Evolutionary conservation across 2,888 invertebrate species (phyloP).

Genomic region (Rosalia funebris): DNA sequence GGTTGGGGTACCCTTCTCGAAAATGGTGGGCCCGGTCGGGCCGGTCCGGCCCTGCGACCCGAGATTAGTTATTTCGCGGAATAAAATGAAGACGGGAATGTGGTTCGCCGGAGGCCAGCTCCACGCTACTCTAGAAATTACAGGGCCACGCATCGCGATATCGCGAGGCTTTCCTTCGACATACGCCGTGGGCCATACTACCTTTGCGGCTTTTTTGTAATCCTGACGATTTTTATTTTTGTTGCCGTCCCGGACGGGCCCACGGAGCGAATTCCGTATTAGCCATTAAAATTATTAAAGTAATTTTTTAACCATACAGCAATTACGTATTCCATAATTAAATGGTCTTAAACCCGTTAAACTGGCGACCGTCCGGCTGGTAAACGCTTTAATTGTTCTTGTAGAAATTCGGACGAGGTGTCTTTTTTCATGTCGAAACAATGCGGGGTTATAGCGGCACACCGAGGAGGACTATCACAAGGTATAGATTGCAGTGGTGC

Average conservation of each 20-base stretch:
- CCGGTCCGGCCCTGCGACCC: constrained; percentile 4
- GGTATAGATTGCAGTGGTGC: too few species aligned
- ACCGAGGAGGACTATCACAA: too few species aligned
- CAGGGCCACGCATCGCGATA: constrained; percentile 49
- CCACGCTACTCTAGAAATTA: constrained; percentile 50
- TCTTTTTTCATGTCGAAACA: too few species aligned
- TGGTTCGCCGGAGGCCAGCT: constrained; percentile 42
- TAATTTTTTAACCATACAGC: constrained; percentile 1
- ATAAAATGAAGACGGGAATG: constrained; percentile 44
- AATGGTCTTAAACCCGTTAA: background rate
- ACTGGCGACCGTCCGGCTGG: background rate
- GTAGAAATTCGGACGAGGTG: too few species aligned
- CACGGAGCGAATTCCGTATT: background rate
- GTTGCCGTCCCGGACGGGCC: background rate
- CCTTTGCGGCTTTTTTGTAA: constrained; percentile 8
- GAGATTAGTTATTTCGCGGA: constrained; percentile 37
- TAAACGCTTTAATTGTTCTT: too few species aligned
- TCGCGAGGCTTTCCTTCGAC: constrained; percentile 46
- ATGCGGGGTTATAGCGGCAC: too few species aligned
- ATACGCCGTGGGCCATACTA: constrained; percentile 43
- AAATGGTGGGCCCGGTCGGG: too few species aligned
- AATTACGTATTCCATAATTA: constrained; percentile 3
- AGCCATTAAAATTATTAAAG: constrained; percentile 9
- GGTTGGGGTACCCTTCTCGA: too few species aligned
- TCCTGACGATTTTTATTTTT: constrained; percentile 1